phyloP scores from a whole-genome alignment of 2,797 vertebrate species.

The Eremophila alpestris region DNA sequence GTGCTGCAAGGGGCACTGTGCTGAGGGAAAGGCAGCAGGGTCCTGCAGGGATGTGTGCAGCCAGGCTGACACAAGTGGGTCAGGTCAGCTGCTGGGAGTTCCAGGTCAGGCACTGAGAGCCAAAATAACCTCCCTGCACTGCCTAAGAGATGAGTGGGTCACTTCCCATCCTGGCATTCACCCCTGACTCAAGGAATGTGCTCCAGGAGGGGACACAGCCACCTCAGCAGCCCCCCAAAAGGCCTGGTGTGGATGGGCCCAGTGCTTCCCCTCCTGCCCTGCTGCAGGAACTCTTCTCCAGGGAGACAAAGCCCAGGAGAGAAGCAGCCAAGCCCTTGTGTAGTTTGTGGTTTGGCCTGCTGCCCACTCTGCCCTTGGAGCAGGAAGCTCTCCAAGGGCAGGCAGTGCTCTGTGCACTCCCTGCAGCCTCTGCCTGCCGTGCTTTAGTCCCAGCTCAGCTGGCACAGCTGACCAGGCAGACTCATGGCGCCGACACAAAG shows the following conservation, averaged over 20 bases:
- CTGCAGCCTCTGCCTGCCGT: not conserved
- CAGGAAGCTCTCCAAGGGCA: slow-evolving; percentile 41
- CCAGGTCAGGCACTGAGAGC: not conserved
- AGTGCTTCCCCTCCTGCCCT: not conserved
- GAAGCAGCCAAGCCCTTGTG: slow-evolving; percentile 40
- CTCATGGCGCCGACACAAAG: slow-evolving; percentile 30
- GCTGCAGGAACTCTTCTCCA: not conserved
- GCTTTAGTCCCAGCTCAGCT: not conserved
- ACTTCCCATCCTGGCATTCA: not conserved
- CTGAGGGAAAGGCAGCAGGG: not conserved
- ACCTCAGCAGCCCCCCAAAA: not conserved
- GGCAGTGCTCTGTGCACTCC: slow-evolving; percentile 1
- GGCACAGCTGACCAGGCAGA: slow-evolving; percentile 57
- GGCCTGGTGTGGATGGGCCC: not conserved
- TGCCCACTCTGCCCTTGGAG: slow-evolving; percentile 12
- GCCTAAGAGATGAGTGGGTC: not conserved
- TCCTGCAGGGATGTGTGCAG: not conserved
- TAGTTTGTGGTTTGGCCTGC: slow-evolving; percentile 28
- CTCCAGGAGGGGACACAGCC: not conserved
- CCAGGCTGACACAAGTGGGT: not conserved
- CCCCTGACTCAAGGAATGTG: not conserved
- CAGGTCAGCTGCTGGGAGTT: not conserved
- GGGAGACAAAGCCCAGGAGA: not conserved
- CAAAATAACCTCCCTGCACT: not conserved
- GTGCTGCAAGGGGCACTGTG: not conserved